Evolutionary conservation across 2,888 invertebrate genomes (phyloP).

Genomic region (Lasioglossum villosulum): DNA sequence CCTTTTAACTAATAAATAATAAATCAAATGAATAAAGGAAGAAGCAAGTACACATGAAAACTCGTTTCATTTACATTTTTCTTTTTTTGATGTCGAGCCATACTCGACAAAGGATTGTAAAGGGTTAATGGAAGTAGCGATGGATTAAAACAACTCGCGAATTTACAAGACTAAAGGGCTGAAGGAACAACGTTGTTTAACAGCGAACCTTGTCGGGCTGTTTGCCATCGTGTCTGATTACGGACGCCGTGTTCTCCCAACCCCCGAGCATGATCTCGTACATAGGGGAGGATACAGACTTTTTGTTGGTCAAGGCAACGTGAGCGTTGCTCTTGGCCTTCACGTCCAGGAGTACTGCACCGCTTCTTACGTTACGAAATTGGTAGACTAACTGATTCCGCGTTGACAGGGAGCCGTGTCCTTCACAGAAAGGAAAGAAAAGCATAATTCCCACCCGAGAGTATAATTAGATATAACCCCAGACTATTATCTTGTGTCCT

Average conservation of each 20-base stretch:
- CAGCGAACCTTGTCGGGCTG: conserved; percentile 87
- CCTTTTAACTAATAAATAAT: too few species aligned
- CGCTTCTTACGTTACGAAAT: conserved; percentile 86
- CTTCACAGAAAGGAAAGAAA: conserved; percentile 48
- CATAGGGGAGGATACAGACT: conserved; percentile 87
- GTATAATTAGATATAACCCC: too few species aligned
- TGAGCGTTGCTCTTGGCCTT: conserved; percentile 89
- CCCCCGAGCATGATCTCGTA: conserved; percentile 90
- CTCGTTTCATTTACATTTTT: too few species aligned
- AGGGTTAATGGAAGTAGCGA: neutral
- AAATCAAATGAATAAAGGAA: too few species aligned
- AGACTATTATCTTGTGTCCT: too few species aligned
- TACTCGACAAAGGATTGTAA: too few species aligned
- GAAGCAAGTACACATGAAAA: too few species aligned
- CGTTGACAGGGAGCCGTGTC: conserved; percentile 81
- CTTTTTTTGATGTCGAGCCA: too few species aligned
- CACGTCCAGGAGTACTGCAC: conserved; percentile 86
- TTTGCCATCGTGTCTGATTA: conserved; percentile 87
- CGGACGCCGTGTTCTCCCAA: conserved; percentile 89
- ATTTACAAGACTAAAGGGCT: neutral
- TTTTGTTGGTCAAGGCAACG: conserved; percentile 86
- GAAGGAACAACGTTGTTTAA: conserved; percentile 12
- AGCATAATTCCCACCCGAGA: neutral
- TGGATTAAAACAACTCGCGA: neutral
- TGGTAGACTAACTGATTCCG: conserved; percentile 87